Base-by-base conservation (phyloP, 2,888 invertebrate genomes). In the Drosophila nigricruria region DNA sequence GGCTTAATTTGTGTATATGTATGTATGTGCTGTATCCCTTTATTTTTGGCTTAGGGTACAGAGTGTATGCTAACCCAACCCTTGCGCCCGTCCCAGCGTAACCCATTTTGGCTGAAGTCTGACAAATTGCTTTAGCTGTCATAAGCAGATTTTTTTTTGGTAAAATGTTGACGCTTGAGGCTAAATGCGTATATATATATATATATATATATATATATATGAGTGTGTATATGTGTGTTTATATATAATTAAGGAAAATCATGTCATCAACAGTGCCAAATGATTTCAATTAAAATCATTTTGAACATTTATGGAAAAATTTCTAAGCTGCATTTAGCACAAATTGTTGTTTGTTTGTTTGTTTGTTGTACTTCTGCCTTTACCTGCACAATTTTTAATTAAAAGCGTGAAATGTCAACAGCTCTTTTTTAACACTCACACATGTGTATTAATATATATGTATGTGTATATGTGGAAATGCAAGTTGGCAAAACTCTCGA, bases 381-480 rank as follows among this genome's bases (percentile, higher is more conserved):
- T 52, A 32, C 16, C 27, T 25, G 20, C 14, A 20, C 49, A 23
- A 49, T 63, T 80, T 85, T 79, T 79, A 85, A 82, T 85, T 82
- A 79, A 85, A 79, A 85, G 73, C 73, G 70, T 79, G 68, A 82
- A 85, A 85, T 79, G 82, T 82, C 79, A 85, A 85, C 74, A 53
- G 73, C 70, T 52, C 73, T 81, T 73, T 73, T 71, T 64, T 42
- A 54, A 27, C 60, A 67, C 69, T 60, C 70, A 49, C 32, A 57
- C n/a, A 32, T 14, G 4, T 34, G 20, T 16, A 36, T 10, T 43
- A 30, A 43, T 40, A 38, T 18, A 32, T 53, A 23, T 49, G 40
- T 57, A 25, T 53, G 18, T 54, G 36, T 54, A 65, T 65, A 38
- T 60, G 8, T 16, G 23, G 9, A 27, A 79, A 62, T 74, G 79